A percentile compares a stretch with the other conserved stretches of the same genome.
These are phyloP conservation scores for Trachelipus rathkii DNA, from an alignment of 1,140 invertebrate genomes.

Conservation along the genomic window DNA sequence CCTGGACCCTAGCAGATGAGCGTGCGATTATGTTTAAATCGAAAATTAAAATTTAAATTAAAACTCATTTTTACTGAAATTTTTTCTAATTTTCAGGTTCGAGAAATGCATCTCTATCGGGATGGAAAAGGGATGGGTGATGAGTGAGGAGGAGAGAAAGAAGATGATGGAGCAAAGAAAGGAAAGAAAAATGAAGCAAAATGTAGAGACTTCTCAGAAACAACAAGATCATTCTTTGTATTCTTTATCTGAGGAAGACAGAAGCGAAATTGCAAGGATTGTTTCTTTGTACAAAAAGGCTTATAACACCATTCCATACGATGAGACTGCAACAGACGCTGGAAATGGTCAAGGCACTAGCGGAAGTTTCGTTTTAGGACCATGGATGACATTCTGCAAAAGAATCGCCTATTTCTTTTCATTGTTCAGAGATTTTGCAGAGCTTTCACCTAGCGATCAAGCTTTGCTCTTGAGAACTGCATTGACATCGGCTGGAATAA, in stretches of 20 bases:
- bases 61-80: too few relatives aligned
- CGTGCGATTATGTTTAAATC: too few relatives aligned
- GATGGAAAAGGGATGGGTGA: slow-evolving; percentile 55
- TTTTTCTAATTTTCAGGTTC: slow-evolving; percentile 49
- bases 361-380: slow-evolving; percentile 31
- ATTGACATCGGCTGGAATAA: slow-evolving; percentile 44
- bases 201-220: slow-evolving; percentile 12
- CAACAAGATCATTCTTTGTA: not conserved
- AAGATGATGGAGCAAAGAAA: slow-evolving; percentile 49
- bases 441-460: slow-evolving; percentile 38
- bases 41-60: too few relatives aligned
- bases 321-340: not conserved
- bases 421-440: slow-evolving; percentile 39
- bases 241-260: slow-evolving; percentile 33
- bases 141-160: slow-evolving; percentile 52
- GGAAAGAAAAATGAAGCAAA: slow-evolving; percentile 44
- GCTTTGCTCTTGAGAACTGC: slow-evolving; percentile 39
- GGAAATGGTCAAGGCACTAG: slow-evolving; percentile 24
- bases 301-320: slow-evolving; percentile 41
- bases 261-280: slow-evolving; percentile 38
- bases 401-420: slow-evolving; percentile 43
- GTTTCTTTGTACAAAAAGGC: slow-evolving; percentile 40
- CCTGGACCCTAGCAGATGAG: too few relatives aligned
- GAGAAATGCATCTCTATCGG: slow-evolving; percentile 52
- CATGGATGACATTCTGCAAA: slow-evolving; percentile 44